Evolutionary conservation across 2,113 vertebrate genomes (phyloP), one percentile per base, ranked within the genome.

Genomic region (Tetrao urogallus): DNA sequence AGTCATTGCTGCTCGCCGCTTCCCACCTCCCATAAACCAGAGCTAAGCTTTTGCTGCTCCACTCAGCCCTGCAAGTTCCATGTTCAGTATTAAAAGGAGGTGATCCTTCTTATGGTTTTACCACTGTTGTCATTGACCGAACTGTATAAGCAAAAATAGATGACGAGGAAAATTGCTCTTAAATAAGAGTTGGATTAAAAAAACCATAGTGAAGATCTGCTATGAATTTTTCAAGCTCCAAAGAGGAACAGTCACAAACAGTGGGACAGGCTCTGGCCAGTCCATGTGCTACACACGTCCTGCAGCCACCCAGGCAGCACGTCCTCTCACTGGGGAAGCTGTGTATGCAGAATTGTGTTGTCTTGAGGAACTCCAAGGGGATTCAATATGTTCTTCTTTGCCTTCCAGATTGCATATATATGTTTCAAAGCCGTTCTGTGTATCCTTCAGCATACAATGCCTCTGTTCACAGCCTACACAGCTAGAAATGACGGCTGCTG

Each of bases 181-280:
- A 82, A 93, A 61, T 86, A 86, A 94, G 57, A 5, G 71, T 56
- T 48, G 52, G 32, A 47, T 77, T 79, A 88, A 93, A 89, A 69
- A 92, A 89, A 65, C 56, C 89, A 94, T 11, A 47, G 75, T 81
- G 60, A 72, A 89, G 76, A 83, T 81, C 72, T 60, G 38, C 82
- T 30, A 69, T 91, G 85, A 91, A 94, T 95, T 89, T 94, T 88
- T 96, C 79, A 89, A 81, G 52, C 79, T 83, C 89, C 91, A 95
- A 92, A 94, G 79, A 82, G 15, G 70, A 93, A 71, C 74, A 64
- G 40, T 72, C 76, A 85, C 85, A 79, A 94, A 88, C 11, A 84
- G 76, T 43, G 61, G 74, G 92, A 42, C 6, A 9, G 84, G 70
- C 34, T 69, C 79, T 75, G 69, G 76, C 72, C 48, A 76, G 74